These are phyloP conservation scores for Polyodon spathula DNA, from an alignment of 2,113 vertebrate genomes.

Conservation along the genomic window DNA sequence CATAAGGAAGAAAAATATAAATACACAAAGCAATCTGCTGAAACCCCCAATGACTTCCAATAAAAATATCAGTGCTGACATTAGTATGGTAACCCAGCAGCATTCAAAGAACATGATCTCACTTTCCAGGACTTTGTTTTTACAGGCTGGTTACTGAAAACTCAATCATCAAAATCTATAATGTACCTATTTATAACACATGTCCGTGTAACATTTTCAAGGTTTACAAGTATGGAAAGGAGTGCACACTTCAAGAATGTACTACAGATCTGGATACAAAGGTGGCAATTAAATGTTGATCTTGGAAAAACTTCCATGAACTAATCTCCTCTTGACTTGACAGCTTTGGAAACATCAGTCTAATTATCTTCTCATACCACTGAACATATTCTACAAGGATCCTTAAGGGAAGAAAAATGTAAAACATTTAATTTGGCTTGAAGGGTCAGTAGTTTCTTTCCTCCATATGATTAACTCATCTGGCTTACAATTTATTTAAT, in stretches of 20 bases:
- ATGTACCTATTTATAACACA: no score
- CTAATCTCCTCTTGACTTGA: background rate
- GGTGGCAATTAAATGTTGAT: background rate
- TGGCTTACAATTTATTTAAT: slow-evolving; percentile 24
- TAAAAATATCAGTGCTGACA: no score
- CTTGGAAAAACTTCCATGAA: background rate
- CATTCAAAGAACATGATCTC: no score
- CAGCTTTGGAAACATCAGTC: slow-evolving; percentile 1
- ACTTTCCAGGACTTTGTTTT: no score
- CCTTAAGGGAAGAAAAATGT: slow-evolving; percentile 33
- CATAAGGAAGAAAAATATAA: no score
- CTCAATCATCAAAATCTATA: no score
- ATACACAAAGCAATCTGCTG: no score
- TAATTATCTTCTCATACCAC: slow-evolving; percentile 17
- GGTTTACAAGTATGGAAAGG: background rate
- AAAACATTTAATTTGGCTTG: slow-evolving; percentile 30
- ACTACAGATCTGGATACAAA: background rate
- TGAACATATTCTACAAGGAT: slow-evolving; percentile 13
- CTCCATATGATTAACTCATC: slow-evolving; percentile 30
- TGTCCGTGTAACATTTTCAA: no score
- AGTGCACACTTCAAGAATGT: no score
- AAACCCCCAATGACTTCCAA: no score
- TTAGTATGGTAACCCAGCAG: no score
- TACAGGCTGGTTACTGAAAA: no score
- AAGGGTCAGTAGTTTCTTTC: slow-evolving; percentile 29